Base-by-base conservation (phyloP, 2,113 vertebrate genomes). In the Megaceryle maxima region DNA sequence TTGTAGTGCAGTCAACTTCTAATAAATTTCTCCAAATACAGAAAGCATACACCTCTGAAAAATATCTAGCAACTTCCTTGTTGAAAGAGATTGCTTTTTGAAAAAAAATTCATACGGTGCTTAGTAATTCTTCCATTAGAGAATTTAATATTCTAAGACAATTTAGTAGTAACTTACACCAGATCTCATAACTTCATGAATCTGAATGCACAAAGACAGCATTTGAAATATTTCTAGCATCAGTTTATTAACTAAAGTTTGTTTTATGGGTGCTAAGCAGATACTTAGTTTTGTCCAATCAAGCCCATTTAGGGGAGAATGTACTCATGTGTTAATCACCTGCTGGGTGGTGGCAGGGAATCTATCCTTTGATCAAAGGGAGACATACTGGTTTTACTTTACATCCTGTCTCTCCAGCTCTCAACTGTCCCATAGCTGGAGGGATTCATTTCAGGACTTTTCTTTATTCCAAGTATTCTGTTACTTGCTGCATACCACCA, bases 361-460 rank as follows among this genome's bases (percentile, higher is more conserved):
- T 96, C 96, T 96, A 4, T 60, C 88, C 98, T 98, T 97, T 98
- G 98, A 98, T 98, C 98, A 98, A 96, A 97, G 91, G 89, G 90
- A 97, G 94, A 98, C 97, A 93, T 90, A 95, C 97, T 96, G 98
- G 97, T 97, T 98, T 98, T 98, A 96, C 94, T 98, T 97, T 97
- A 98, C 98, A 98, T 98, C 95, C 97, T 97, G 97, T 97, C 97
- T 98, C 96, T 91, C 93, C 82, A 9, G 20, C 92, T 98, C 96
- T 96, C 92, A 94, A 91, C 94, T 92, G 95, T 94, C 96, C 96
- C 91, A 97, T 97, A 95, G 97, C 97, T 96, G 57, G 53, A 94
- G 94, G 98, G 98, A 98, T 98, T 96, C 79, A 97, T 98, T 98
- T 98, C 98, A 98, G 94, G 74, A 94, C 85, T 95, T 94, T 97